phyloP scores from a whole-genome alignment of 2,797 vertebrate species.

The Sciurus vulgaris region DNA sequence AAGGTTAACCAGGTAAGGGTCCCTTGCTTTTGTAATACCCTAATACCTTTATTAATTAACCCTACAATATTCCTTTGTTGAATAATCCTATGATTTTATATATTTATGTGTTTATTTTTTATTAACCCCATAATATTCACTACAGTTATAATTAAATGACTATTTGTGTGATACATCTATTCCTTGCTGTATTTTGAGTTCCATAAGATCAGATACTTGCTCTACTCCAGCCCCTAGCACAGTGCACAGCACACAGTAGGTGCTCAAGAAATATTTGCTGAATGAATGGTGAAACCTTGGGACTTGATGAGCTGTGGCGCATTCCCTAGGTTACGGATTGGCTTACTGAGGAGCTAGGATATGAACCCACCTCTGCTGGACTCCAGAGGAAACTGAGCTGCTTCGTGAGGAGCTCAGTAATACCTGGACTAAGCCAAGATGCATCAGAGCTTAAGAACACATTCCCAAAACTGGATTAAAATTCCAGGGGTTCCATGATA shows the following conservation, averaged over 20 bases:
- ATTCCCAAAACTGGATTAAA: neutral
- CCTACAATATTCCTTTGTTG: neutral
- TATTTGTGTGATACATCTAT: neutral
- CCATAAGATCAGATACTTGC: neutral
- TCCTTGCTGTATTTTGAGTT: neutral
- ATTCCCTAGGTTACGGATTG: neutral
- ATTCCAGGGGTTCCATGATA: neutral
- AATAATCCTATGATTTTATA: neutral
- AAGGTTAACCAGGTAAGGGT: neutral
- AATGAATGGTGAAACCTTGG: neutral
- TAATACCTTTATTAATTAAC: neutral
- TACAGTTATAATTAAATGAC: neutral
- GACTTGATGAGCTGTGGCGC: neutral
- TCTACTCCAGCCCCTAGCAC: neutral
- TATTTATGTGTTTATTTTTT: neutral
- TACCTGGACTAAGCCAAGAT: neutral
- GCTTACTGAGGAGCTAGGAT: neutral
- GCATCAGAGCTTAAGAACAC: neutral
- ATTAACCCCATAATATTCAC: neutral
- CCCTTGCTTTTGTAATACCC: neutral
- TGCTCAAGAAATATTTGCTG: neutral
- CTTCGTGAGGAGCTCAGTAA: neutral
- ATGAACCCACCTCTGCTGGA: neutral
- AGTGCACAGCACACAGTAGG: neutral
- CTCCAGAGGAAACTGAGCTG: neutral